A percentile compares a stretch with the other conserved stretches of the same genome.
Evolutionary conservation across 1,140 invertebrate species (phyloP).

Genomic region (Drosophila sucinea): DNA sequence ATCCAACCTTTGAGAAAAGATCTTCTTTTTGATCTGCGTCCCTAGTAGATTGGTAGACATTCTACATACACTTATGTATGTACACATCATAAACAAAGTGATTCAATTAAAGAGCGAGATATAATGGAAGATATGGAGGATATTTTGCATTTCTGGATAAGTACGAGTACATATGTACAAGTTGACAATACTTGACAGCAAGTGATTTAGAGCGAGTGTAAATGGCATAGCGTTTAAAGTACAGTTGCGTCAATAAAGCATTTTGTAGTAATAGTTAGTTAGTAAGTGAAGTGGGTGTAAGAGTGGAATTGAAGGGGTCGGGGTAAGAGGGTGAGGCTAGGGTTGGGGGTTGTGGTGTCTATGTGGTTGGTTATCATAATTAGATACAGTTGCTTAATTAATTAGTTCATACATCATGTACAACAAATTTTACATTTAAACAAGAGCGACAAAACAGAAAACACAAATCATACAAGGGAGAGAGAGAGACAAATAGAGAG

Average conservation of each 20-base stretch:
- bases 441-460: constrained; percentile 13
- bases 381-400: constrained; percentile 6
- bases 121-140: neutral
- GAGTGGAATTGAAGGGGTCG: neutral
- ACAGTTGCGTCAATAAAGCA: constrained; percentile 32
- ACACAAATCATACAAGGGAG: constrained; percentile 7
- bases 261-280: constrained; percentile 14
- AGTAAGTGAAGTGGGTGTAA: constrained; percentile 26
- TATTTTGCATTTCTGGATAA: neutral
- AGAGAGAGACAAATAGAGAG: constrained; percentile 55
- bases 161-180: neutral
- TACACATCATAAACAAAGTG: neutral
- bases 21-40: neutral
- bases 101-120: constrained; percentile 2
- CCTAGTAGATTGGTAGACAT: neutral
- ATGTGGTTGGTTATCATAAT: constrained; percentile 3
- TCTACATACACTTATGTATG: neutral
- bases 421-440: constrained; percentile 53
- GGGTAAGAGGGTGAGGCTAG: neutral
- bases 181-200: constrained; percentile 14
- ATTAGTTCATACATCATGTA: constrained; percentile 33
- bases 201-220: constrained; percentile 18
- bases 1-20: neutral
- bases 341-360: neutral
- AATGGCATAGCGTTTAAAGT: constrained; percentile 3